Evolutionary conservation across 2,797 vertebrate species (phyloP).

Genomic region (Microctenopoma lineatum): DNA sequence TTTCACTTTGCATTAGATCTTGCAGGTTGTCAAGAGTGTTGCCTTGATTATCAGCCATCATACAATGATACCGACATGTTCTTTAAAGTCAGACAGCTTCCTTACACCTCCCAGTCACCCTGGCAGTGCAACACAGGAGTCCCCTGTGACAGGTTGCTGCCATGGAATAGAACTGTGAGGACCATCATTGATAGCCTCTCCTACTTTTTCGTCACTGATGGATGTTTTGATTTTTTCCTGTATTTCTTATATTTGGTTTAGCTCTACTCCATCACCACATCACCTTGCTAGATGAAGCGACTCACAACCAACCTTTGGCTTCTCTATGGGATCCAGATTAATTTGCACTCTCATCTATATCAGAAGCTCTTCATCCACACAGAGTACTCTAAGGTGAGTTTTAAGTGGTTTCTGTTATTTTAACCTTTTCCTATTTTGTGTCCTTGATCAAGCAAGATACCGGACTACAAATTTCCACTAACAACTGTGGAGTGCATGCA

Average conservation of each 20-base stretch:
- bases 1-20: constrained; percentile 1
- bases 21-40: background rate
- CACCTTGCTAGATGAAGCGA: background rate
- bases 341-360: background rate
- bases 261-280: constrained; percentile 12
- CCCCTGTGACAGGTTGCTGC: constrained; percentile 21
- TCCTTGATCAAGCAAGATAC: background rate
- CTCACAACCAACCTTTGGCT: background rate
- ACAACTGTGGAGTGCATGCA: background rate
- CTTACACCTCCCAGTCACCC: background rate
- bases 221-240: background rate
- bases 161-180: background rate
- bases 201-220: background rate
- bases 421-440: background rate
- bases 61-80: background rate
- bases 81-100: background rate
- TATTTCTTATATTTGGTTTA: constrained; percentile 20
- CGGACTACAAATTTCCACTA: too few species aligned
- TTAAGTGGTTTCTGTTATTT: constrained; percentile 6
- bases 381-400: background rate
- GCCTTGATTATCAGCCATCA: constrained; percentile 11
- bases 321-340: constrained; percentile 19
- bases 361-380: background rate
- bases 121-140: background rate
- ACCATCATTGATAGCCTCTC: background rate